A percentile compares a stretch with the other conserved stretches of the same genome.
phyloP scores from a whole-genome alignment of 2,888 invertebrate genomes.

The Cyaniris semiargus region DNA sequence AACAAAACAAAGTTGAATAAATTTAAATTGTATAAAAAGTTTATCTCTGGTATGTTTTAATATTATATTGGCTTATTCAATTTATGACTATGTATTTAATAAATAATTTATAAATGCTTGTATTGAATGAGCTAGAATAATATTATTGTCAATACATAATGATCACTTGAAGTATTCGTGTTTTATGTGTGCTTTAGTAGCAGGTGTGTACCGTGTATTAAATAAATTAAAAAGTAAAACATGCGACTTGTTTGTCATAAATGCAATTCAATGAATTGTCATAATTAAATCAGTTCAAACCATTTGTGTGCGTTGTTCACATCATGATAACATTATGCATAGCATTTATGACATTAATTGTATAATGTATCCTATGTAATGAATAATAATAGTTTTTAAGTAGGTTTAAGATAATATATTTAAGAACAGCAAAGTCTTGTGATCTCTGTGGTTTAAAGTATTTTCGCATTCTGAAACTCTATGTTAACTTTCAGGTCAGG shows the following conservation, averaged over 20 bases:
- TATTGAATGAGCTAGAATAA: slow-evolving; percentile 8
- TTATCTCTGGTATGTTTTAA: slow-evolving; percentile 36
- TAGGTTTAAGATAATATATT: neutral
- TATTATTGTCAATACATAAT: neutral
- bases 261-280: neutral
- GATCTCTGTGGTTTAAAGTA: slow-evolving; percentile 34
- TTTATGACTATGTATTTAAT: neutral
- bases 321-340: neutral
- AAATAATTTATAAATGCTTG: neutral
- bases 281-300: neutral
- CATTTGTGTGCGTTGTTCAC: neutral
- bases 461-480: slow-evolving; percentile 57
- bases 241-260: neutral
- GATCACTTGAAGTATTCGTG: neutral
- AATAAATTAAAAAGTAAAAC: too few species aligned
- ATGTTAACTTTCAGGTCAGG: slow-evolving; percentile 83
- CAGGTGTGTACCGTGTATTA: too few species aligned
- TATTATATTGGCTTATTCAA: neutral
- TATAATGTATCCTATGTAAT: neutral
- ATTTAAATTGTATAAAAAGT: slow-evolving; percentile 38
- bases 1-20: neutral
- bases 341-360: neutral
- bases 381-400: neutral
- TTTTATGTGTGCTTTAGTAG: too few species aligned
- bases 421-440: slow-evolving; percentile 3